Evolutionary conservation across 1,140 invertebrate genomes (phyloP), one percentile per base, ranked within the genome.

Genomic region (Drosophila pachea): DNA sequence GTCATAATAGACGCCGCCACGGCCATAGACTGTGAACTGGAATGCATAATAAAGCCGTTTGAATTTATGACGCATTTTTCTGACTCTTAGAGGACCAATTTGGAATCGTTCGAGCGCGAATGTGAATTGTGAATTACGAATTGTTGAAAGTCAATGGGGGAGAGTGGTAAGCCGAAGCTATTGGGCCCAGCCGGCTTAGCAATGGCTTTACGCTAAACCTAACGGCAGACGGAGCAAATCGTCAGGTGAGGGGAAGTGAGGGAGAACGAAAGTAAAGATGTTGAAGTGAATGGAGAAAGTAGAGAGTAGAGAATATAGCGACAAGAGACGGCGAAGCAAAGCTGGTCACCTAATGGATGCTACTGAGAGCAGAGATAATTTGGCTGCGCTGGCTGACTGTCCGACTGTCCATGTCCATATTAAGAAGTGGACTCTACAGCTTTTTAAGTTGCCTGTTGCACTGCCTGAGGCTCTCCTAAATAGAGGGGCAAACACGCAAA

Each of bases 1-100:
- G 52, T 52, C 58, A 67, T 45, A 61, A 47, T 53, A 53, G 56
- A 14, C 33, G 40, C 31, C 22, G 22, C 22, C 22, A 22, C 22
- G 32, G 16, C 9, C 31, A 38, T 45, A 36, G 14, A 52, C 47
- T 31, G 31, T 29, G 16, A 52, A 2, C 7, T 36, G 11, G 32
- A 1, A 9, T 33, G 54, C 54, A 59, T 50, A 62, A 63, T 63
- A 43, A 63, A 49, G 52, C 52, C 9, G 45, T 16, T 38, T 42
- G 31, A 48, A 61, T 53, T 48, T 62, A 61, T 36, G 33, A 12
- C 35, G 29, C 14, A 45, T 54, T 62, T 68, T 55, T 54, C 50
- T 35, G 14, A 16, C 33, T 63, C 50, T 62, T 62, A 48, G 42
- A 49, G 12, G 12, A 22, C 40, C 65, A 54, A 54, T 48, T 62